Evolutionary conservation across 2,113 vertebrate genomes (phyloP).

Genomic region (Elgaria multicarinata): DNA sequence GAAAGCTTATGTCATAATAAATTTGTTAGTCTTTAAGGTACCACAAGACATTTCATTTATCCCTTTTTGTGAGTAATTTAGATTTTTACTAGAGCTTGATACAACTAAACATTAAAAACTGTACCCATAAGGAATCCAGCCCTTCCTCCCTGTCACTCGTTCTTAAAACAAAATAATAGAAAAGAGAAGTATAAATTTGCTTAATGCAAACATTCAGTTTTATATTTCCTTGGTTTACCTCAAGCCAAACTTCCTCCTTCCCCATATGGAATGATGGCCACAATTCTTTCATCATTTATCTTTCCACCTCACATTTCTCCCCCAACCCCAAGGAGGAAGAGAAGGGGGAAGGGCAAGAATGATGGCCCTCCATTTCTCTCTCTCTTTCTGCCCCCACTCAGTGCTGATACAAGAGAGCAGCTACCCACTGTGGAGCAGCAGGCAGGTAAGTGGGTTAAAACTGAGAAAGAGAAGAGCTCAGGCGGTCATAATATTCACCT

Average conservation of each 20-base stretch:
- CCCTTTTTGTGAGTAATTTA: too few relatives aligned
- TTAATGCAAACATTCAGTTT: not conserved
- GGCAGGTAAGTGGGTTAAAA: not conserved
- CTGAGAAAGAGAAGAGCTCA: not conserved
- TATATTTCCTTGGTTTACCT: too few relatives aligned
- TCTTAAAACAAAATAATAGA: not conserved
- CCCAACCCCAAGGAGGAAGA: too few relatives aligned
- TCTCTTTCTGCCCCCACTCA: not conserved
- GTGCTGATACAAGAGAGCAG: not conserved
- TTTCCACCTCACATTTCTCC: too few relatives aligned
- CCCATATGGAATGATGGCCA: not conserved
- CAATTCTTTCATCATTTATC: not conserved
- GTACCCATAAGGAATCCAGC: not conserved
- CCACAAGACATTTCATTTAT: too few relatives aligned
- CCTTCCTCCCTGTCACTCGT: not conserved
- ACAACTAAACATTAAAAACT: not conserved
- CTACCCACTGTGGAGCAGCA: not conserved
- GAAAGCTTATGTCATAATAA: too few relatives aligned
- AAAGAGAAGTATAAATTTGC: not conserved
- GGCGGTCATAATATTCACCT: not conserved
- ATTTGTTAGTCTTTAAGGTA: too few relatives aligned
- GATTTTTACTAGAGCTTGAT: not conserved
- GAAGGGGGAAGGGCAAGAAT: not conserved
- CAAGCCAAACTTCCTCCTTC: not conserved
- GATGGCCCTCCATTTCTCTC: not conserved